Percentiles rank a stretch among this genome's conserved stretches.
Conservation (phyloP, 2,113 vertebrate genomes). For the Pardalotus punctatus region DNA sequence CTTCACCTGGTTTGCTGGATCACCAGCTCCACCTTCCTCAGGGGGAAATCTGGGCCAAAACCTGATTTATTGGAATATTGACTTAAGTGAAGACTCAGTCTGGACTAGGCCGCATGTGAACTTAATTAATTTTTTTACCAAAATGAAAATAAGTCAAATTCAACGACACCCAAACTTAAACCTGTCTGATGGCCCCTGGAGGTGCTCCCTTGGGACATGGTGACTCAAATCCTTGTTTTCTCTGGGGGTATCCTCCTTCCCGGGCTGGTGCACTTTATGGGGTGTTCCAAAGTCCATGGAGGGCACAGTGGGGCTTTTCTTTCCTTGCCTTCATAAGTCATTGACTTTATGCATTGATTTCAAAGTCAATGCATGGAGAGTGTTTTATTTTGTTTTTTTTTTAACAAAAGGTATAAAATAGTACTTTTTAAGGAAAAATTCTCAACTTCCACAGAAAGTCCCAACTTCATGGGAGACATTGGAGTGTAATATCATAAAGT, state of each 20-base stretch:
- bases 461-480: background rate
- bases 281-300: background rate
- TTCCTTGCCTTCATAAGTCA: background rate
- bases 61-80: background rate
- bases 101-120: background rate
- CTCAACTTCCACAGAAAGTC: background rate
- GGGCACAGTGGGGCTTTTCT: background rate
- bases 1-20: accelerated
- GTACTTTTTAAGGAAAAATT: background rate
- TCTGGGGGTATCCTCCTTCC: too few species aligned
- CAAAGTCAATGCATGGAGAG: background rate
- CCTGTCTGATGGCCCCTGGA: background rate
- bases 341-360: background rate
- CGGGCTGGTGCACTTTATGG: accelerated
- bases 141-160: background rate
- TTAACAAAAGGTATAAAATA: background rate
- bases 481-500: accelerated
- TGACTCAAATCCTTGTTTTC: accelerated
- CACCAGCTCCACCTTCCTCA: background rate
- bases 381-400: background rate
- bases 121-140: background rate
- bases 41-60: background rate
- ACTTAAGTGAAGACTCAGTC: accelerated
- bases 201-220: accelerated
- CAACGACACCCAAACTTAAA: accelerated